A percentile compares a stretch with the other conserved stretches of the same genome.
Conservation (phyloP, 30 jellyfish, hydroid and myxozoan genomes). For the Turritopsis rubra region DNA sequence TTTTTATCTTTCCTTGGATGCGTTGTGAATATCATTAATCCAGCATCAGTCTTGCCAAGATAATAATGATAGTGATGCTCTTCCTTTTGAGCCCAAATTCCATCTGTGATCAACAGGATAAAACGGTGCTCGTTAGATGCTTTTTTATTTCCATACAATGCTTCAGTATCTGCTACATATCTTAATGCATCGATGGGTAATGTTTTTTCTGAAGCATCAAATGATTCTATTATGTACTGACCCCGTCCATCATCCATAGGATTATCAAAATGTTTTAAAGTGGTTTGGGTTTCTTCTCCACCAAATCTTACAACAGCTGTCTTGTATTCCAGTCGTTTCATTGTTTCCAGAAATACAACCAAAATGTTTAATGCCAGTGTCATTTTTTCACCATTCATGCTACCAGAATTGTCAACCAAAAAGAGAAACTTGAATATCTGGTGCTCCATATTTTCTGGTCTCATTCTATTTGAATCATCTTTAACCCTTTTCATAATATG, state of each 20-base stretch:
- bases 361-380: conserved; percentile 3
- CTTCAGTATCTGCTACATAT: conserved; percentile 15
- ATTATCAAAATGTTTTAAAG: conserved; percentile 6
- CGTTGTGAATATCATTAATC: conserved; percentile 13
- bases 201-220: conserved; percentile 23
- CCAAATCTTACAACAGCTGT: conserved; percentile 24
- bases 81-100: conserved; percentile 13
- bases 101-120: conserved; percentile 13
- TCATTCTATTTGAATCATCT: neutral
- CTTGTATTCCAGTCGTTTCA: conserved; percentile 11
- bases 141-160: neutral
- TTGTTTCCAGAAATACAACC: conserved; percentile 16
- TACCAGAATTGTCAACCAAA: conserved; percentile 25
- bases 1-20: conserved; percentile 11
- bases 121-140: conserved; percentile 6
- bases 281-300: conserved; percentile 13
- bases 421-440: conserved; percentile 14
- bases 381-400: conserved; percentile 23
- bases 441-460: neutral
- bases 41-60: neutral
- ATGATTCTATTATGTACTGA: conserved; percentile 10
- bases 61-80: neutral
- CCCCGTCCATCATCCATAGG: neutral
- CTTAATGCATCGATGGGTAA: conserved; percentile 11
- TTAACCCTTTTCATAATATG: neutral